Evolutionary conservation across 2,113 vertebrate species (phyloP).

Genomic region (Dasypus novemcinctus): DNA sequence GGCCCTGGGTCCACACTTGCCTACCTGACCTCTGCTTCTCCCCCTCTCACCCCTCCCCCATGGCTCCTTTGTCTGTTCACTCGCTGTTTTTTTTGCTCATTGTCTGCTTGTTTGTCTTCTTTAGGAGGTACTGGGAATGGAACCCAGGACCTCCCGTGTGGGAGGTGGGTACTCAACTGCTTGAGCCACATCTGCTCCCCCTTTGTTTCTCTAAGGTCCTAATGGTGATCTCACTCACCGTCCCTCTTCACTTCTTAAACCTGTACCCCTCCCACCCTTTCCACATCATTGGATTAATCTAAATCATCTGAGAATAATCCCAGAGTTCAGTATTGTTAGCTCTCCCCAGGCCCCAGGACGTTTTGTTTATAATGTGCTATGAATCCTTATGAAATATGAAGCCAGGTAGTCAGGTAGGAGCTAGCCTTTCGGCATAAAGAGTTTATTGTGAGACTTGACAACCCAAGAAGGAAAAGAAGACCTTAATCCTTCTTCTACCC

Average conservation of each 20-base stretch:
- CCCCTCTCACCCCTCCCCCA: too few species aligned
- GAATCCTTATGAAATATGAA: neutral
- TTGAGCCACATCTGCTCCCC: too few species aligned
- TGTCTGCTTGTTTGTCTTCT: too few species aligned
- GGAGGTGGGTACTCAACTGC: too few species aligned
- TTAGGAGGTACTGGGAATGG: too few species aligned
- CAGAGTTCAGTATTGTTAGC: neutral
- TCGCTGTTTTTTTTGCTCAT: too few species aligned
- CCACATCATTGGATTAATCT: neutral
- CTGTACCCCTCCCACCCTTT: neutral
- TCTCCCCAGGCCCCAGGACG: neutral
- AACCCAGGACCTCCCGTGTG: too few species aligned
- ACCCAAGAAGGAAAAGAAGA: too few species aligned
- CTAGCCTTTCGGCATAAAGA: too few species aligned
- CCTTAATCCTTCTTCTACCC: neutral
- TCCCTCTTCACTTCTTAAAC: rapidly evolving
- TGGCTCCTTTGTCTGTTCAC: too few species aligned
- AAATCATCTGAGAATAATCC: neutral
- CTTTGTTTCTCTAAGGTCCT: neutral
- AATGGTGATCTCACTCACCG: rapidly evolving
- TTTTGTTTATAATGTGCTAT: neutral
- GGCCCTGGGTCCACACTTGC: neutral
- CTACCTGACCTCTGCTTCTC: rapidly evolving
- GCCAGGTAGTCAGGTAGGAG: rapidly evolving
- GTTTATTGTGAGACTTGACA: neutral